Evolutionary conservation across 2,888 invertebrate species (phyloP).

Genomic region (Ennomos fuscantarius): DNA sequence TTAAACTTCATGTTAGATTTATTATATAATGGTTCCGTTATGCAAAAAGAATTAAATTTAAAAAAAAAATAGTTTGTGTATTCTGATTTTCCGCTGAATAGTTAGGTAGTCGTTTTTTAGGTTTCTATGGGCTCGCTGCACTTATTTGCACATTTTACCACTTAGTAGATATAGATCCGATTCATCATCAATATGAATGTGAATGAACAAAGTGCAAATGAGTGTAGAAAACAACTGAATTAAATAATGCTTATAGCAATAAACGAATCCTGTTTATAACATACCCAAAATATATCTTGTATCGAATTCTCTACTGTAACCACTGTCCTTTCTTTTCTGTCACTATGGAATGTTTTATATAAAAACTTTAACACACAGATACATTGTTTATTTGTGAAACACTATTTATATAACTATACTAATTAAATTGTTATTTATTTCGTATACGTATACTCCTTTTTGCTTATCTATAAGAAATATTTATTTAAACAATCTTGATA

Average conservation of each 20-base stretch:
- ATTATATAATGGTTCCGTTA: too few relatives aligned
- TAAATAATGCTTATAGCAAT: slow-evolving; percentile 33
- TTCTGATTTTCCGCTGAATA: slow-evolving; percentile 28
- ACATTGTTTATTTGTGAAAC: slow-evolving; percentile 18
- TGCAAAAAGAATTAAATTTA: too few relatives aligned
- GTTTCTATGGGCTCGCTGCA: slow-evolving; percentile 25
- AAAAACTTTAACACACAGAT: slow-evolving; percentile 14
- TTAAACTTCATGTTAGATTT: too few relatives aligned
- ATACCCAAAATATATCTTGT: neutral
- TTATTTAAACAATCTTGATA: slow-evolving; percentile 6
- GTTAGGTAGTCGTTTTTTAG: slow-evolving; percentile 22
- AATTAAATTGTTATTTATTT: too few relatives aligned
- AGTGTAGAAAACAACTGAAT: slow-evolving; percentile 28
- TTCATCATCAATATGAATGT: neutral
- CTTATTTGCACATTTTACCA: slow-evolving; percentile 26
- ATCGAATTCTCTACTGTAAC: slow-evolving; percentile 3
- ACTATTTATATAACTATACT: slow-evolving; percentile 5
- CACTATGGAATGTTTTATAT: slow-evolving; percentile 31
- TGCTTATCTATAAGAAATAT: neutral
- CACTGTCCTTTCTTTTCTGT: slow-evolving; percentile 33
- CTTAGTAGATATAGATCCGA: slow-evolving; percentile 6
- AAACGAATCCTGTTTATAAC: slow-evolving; percentile 17
- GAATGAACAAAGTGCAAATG: slow-evolving; percentile 30
- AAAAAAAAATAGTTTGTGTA: neutral
- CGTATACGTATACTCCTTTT: neutral